Evolutionary conservation across 2,113 vertebrate genomes (phyloP).

Genomic region (Hippocampus barbouri): DNA sequence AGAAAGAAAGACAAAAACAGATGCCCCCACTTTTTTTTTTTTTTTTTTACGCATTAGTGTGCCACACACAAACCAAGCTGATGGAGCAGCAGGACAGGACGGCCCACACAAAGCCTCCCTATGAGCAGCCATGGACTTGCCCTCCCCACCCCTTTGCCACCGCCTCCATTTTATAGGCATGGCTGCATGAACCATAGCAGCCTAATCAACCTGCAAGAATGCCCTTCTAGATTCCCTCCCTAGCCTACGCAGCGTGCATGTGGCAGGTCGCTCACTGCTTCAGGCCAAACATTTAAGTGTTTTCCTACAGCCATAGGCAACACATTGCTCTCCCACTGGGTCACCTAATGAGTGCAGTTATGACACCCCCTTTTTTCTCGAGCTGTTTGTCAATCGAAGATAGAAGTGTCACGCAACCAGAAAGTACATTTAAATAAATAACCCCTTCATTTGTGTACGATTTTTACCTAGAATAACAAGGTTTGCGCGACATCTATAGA

Average conservation of each 20-base stretch:
- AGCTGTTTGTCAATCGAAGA: background rate
- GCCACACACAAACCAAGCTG: conserved; percentile 72
- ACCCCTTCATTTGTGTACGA: too few relatives aligned
- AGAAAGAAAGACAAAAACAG: conserved; percentile 64
- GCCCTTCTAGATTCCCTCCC: conserved; percentile 49
- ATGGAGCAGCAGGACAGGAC: conserved; percentile 67
- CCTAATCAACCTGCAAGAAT: conserved; percentile 72
- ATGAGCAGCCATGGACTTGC: conserved; percentile 47
- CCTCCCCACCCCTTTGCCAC: conserved; percentile 40
- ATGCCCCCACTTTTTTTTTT: conserved; percentile 60
- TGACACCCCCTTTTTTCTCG: conserved; percentile 5
- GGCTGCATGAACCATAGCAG: conserved; percentile 71
- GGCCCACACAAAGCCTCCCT: conserved; percentile 64
- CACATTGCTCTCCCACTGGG: conserved; percentile 35
- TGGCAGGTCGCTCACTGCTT: conserved; percentile 52
- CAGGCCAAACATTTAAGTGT: conserved; percentile 48
- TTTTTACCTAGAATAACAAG: too few relatives aligned
- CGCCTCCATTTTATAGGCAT: conserved; percentile 65
- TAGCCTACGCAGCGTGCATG: conserved; percentile 32
- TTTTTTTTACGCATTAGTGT: conserved; percentile 58
- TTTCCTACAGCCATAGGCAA: conserved; percentile 32
- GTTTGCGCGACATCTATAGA: too few relatives aligned
- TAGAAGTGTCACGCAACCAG: background rate
- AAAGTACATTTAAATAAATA: too few relatives aligned
- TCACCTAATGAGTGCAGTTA: conserved; percentile 32